Conservation (phyloP, 2,888 invertebrate genomes). For the Spodoptera littoralis region DNA sequence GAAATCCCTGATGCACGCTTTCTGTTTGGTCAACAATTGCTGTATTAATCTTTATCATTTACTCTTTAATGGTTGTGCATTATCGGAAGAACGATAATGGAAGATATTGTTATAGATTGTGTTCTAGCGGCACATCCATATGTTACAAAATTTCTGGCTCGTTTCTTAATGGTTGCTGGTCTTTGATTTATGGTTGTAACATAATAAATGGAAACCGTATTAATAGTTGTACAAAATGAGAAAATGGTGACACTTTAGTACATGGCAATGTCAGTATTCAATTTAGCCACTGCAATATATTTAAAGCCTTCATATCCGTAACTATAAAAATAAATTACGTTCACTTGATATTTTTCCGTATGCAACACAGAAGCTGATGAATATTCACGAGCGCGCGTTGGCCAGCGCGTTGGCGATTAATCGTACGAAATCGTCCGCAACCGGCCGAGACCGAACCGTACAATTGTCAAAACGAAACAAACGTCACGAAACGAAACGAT, state of each 20-base stretch:
- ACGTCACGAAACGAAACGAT: constrained; percentile 31
- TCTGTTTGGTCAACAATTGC: constrained; percentile 6
- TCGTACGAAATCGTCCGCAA: constrained; percentile 9
- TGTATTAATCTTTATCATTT: constrained; percentile 30
- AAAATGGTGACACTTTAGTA: too few relatives aligned
- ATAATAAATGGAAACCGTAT: too few relatives aligned
- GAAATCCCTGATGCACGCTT: constrained; percentile 23
- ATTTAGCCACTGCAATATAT: neutral
- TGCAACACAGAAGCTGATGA: constrained; percentile 29
- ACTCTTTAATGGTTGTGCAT: constrained; percentile 9
- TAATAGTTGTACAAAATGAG: too few relatives aligned
- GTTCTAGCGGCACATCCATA: neutral
- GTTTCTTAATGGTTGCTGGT: neutral
- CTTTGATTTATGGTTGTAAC: too few relatives aligned
- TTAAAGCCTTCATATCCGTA: constrained; percentile 10
- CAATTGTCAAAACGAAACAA: constrained; percentile 41
- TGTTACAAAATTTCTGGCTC: neutral
- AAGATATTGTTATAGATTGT: neutral
- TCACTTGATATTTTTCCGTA: constrained; percentile 20
- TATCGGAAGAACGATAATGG: constrained; percentile 6
- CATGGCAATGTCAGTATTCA: too few relatives aligned
- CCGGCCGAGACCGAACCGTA: constrained; percentile 1
- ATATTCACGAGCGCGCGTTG: constrained; percentile 41
- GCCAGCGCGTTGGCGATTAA: neutral
- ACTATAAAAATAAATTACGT: constrained; percentile 29